Evolutionary conservation across 1,140 invertebrate species (phyloP), one percentile per base, ranked within the genome.

Genomic region (Amphibalanus amphitrite): DNA sequence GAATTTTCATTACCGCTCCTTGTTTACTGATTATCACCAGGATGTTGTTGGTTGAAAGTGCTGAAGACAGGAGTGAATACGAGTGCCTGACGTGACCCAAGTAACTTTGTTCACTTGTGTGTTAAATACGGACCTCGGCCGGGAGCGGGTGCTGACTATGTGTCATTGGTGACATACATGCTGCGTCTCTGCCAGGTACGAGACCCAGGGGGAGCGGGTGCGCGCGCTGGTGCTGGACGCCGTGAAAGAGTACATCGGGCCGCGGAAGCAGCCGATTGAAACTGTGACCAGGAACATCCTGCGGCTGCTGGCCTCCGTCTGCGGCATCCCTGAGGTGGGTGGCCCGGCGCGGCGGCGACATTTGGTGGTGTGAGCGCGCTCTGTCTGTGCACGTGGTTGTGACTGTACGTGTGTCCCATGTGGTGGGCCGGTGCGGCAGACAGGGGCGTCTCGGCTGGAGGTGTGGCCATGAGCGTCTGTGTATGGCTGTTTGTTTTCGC

Each of bases 211-310:
- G 26, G 65, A 67, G 28, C 65, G 65, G n/a, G 86, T 95, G 13
- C 92, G 95, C 77, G 85, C 85, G 10, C 85, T 91, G 65, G 88
- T 96, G 0, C 78, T 93, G 69, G 93, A 96, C 73, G 86, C 89
- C 0, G 89, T 96, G 1, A 89, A 89, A 75, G 94, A 97, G 74
- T 91, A 94, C 76, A 79, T 96, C 1, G 88, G 88, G 75, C 84
- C 91, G 70, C 83, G 93, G 65, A 74, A 75, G 20, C 92, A 93
- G 76, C 87, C 90, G 38, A 86, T 89, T 69, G 93, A 95, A 77
- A 87, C 90, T 33, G 89, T 93, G 33, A 91, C 91, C 0, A 86
- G 91, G 69, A 95, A 95, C 75, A 90, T 95, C 72, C 84, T 97
- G 0, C 89, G 90, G 73, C 83, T 96, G 67, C 81, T 97, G 28